Conservation (phyloP, 2,113 vertebrate species). For the Trachemys scripta region DNA sequence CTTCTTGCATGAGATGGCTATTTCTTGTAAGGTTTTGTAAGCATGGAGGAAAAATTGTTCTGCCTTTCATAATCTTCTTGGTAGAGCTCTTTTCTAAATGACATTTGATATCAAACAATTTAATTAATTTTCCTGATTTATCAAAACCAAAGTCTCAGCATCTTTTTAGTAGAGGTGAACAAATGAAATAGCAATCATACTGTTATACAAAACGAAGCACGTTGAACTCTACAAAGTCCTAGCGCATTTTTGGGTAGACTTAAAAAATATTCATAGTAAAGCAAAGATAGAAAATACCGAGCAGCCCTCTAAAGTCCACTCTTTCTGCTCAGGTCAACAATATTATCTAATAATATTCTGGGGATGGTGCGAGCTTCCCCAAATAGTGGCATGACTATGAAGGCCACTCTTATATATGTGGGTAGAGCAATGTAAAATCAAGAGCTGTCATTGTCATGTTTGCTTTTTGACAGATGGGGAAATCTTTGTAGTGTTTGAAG, state of each 20-base stretch:
- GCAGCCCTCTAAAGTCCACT: background rate
- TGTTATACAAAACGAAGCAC: background rate
- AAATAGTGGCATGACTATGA: constrained; percentile 41
- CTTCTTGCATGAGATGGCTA: background rate
- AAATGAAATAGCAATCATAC: background rate
- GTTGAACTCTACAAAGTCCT: background rate
- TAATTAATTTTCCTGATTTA: background rate
- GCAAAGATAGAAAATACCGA: background rate
- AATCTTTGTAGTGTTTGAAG: background rate
- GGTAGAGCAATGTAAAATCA: constrained; percentile 29
- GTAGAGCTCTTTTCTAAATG: background rate
- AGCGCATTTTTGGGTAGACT: background rate
- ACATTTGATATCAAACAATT: background rate
- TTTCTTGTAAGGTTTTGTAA: background rate
- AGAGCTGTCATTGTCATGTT: background rate
- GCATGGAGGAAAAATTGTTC: background rate
- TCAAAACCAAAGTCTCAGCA: background rate
- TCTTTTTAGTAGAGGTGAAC: background rate
- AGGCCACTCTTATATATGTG: constrained; percentile 18
- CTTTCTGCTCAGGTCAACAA: constrained; percentile 6
- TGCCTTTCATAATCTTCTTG: background rate
- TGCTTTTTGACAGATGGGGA: background rate
- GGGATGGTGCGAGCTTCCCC: constrained; percentile 22
- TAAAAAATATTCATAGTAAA: constrained; percentile 5
- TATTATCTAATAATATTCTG: constrained; percentile 20